Base-by-base conservation (phyloP, 2,888 invertebrate species). In the Shargacucullia verbasci region DNA sequence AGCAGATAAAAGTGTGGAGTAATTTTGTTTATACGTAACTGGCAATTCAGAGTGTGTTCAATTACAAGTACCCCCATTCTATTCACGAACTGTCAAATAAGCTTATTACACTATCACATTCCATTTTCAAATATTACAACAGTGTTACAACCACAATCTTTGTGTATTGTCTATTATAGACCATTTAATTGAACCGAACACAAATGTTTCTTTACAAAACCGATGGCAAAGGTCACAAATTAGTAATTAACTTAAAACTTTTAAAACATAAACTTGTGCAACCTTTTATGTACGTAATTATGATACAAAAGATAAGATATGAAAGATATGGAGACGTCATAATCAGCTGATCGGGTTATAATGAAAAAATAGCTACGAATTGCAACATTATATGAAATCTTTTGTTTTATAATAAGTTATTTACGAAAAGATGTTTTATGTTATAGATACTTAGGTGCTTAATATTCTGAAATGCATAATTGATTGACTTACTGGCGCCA, bases 201-300 rank as follows among this genome's bases (percentile, higher is more conserved):
- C 47, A 62, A 57, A 41, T 41, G 50, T 34, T 11, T 34, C 62
- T 44, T 14, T 39, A 59, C 59, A 59, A 73, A 70, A 52, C 56
- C 73, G 57, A 65, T 62, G 70, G 53, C 73, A 75, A 68, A 75
- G 75, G 76, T 75, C 68, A 59, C n/a, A 35, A 54, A 50, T 43
- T 49, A 49, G 57, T 66, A 73, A 76, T 76, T 75, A 75, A 67
- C 66, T 53, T 48, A 48, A 72, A 60, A 45, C 50, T 37, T 44
- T 68, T 67, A 59, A 70, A 73, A 62, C 57, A 41, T 43, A 38
- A 46, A 47, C 15, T 75, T 73, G 38, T 20, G 50, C 58, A 73
- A 73, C 31, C 60, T 70, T 65, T 70, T 67, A 46, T 60, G 20
- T 41, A 43, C 44, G 50, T 63, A 75, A 75, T 75, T 76, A 75